Base-by-base conservation (phyloP, 2,113 vertebrate species). In the Australoheros scitulus region DNA sequence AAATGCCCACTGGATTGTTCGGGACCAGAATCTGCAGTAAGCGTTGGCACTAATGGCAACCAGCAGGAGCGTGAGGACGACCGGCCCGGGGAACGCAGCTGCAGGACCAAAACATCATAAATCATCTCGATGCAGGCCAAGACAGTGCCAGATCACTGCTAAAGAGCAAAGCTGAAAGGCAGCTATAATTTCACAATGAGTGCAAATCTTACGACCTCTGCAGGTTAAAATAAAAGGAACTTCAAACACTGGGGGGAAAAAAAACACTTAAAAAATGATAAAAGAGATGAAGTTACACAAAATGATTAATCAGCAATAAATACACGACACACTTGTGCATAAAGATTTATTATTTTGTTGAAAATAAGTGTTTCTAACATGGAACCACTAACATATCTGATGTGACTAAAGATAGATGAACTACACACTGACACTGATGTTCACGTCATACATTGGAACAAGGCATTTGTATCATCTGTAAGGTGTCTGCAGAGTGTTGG, bases 281-380 rank as follows among this genome's bases (percentile, higher is more conserved):
- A 36, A 36, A 63, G 36, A 59, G 11, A 14, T 34, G 22, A 4
- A 60, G 50, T 5, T 2, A 34, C 47, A 10, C 18, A 52, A 32
- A 79, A 56, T 0, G 5, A 2, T 1, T 0, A 32, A n/a, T 14
- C 59, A 77, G 5, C 14, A 75, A 83, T 20, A 41, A 89, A 83
- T 1, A 4, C 76, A 5, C 1, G 61, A 87, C 77, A 87, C 65
- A 20, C 47, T 87, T 94, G 94, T 94, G 94, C 92, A 88, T 92
- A 93, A 94, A 92, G 91, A 80, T 93, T 94, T 94, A 93, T 93
- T 94, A 52, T 90, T 80, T 93, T 87, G 88, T 92, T 90, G 87
- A 94, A 93, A 94, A 94, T 93, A 93, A 86, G 94, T 94, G 92
- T 93, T 91, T 84, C 87, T 90, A 80, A 91, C 86, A 86, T 80